Percentiles rank a stretch among this genome's conserved stretches.
phyloP scores from a whole-genome alignment of 2,113 vertebrate genomes.

The Gobio gobio region DNA sequence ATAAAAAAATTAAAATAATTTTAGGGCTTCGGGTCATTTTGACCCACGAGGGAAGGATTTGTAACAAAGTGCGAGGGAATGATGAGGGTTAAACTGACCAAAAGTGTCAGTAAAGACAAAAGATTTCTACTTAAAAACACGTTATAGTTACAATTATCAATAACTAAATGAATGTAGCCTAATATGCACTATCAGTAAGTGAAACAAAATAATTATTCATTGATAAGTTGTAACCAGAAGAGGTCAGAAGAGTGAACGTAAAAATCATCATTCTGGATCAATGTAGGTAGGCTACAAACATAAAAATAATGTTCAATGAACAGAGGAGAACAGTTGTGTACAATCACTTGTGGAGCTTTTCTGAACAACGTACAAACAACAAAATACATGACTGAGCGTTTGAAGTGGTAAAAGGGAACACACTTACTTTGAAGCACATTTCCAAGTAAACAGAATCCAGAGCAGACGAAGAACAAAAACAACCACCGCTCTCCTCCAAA shows the following conservation, averaged over 20 bases:
- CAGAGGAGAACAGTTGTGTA: background rate
- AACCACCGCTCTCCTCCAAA: background rate
- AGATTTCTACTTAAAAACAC: background rate
- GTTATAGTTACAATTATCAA: no score
- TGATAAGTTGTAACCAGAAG: background rate
- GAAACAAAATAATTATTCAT: background rate
- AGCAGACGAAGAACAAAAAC: background rate
- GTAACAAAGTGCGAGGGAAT: no score
- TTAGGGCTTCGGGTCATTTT: no score
- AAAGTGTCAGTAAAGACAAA: background rate
- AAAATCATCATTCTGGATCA: background rate
- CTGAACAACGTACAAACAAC: background rate
- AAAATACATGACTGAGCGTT: background rate
- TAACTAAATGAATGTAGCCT: background rate
- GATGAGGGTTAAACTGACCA: background rate
- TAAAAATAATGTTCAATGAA: background rate
- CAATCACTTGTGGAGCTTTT: background rate
- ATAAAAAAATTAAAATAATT: no score
- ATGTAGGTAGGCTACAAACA: background rate
- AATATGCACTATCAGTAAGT: background rate
- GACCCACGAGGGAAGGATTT: no score
- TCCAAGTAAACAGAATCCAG: background rate
- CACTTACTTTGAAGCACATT: constrained; percentile 20
- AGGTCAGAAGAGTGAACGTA: background rate
- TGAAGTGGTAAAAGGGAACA: background rate